Evolutionary conservation across 37 sponge, comb jelly and placozoan genomes (phyloP), one percentile per base, ranked within the genome.

Genomic region (Chondrilla cf. caribensis): DNA sequence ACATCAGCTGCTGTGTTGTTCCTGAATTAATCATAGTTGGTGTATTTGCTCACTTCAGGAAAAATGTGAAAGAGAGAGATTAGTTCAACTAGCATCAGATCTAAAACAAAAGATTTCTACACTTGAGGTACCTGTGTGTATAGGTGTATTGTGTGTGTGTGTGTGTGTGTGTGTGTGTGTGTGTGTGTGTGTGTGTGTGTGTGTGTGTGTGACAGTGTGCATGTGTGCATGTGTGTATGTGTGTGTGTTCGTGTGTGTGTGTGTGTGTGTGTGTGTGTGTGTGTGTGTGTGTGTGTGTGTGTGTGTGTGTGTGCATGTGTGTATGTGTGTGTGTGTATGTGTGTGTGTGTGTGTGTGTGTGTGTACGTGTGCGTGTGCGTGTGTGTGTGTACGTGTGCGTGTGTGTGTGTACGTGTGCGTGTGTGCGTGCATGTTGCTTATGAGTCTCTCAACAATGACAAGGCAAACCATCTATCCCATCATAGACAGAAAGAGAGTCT

Each of bases 301-400:
- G 70, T 78, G 67, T 79, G 70, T 18, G 47, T 78, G 8, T 67
- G 29, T 58, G 37, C 32, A 51, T 28, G 60, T 2, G 5, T 3
- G 31, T 19, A 24, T 32, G 62, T 32, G 35, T 26, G 0, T 11
- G 25, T 68, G 39, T 14, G n/a, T 60, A 19, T 38, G 54, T 26
- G n/a, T 26, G 58, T 43, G 83, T 36, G 71, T 38, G 83, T 43
- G 71, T 82, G 83, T 38, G 83, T 40, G 31, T 29, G 14, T 37
- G 15, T 18, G 47, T 24, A 42, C 37, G 29, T 66, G 40, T 81
- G 68, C 38, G 40, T 81, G 82, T 66, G 42, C 65, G 65, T 81
- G 82, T 62, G 66, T 81, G 66, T 81, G 82, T 62, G 82, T 82
- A 70, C 66, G 82, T 65, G 82, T 82, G 82, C 66, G 82, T 82